Evolutionary conservation across 2,888 invertebrate species (phyloP).

Genomic region (Drosophila kanekoi): DNA sequence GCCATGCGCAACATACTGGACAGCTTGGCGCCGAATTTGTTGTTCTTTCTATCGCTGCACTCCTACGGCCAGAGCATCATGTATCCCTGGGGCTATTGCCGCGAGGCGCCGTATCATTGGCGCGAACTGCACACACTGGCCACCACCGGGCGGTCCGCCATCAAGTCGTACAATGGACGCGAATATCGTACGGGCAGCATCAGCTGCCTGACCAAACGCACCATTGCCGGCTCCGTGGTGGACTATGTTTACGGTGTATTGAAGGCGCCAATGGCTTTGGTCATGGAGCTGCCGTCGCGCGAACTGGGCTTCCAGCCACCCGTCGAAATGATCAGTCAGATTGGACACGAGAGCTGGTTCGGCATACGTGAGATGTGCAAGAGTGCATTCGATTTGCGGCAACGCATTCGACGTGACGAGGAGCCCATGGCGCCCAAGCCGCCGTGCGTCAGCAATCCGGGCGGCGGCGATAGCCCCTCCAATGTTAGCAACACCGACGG

Average conservation of each 20-base stretch:
- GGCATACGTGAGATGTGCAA: constrained; percentile 85
- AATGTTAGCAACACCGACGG: background rate
- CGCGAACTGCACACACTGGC: constrained; percentile 80
- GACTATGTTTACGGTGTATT: constrained; percentile 84
- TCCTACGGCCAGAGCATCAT: constrained; percentile 84
- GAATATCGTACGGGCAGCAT: constrained; percentile 84
- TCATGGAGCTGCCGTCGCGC: constrained; percentile 84
- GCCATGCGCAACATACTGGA: constrained; percentile 80
- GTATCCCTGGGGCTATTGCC: constrained; percentile 85
- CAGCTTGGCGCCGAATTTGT: constrained; percentile 74
- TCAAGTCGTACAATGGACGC: constrained; percentile 81
- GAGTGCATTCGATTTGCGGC: constrained; percentile 70
- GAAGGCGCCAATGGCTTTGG: constrained; percentile 82
- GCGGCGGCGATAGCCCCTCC: constrained; percentile 7
- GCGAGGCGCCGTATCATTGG: constrained; percentile 77
- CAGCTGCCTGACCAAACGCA: constrained; percentile 77
- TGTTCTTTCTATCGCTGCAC: constrained; percentile 84
- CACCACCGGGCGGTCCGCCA: constrained; percentile 81
- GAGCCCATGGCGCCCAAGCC: constrained; percentile 50
- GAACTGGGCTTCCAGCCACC: constrained; percentile 84
- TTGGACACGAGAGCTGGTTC: constrained; percentile 84
- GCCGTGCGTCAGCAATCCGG: background rate
- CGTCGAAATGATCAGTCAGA: constrained; percentile 76
- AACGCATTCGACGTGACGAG: constrained; percentile 50
- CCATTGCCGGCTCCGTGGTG: constrained; percentile 83